Evolutionary conservation across 2,888 invertebrate species (phyloP).

Genomic region (Neoaliturus tenellus): DNA sequence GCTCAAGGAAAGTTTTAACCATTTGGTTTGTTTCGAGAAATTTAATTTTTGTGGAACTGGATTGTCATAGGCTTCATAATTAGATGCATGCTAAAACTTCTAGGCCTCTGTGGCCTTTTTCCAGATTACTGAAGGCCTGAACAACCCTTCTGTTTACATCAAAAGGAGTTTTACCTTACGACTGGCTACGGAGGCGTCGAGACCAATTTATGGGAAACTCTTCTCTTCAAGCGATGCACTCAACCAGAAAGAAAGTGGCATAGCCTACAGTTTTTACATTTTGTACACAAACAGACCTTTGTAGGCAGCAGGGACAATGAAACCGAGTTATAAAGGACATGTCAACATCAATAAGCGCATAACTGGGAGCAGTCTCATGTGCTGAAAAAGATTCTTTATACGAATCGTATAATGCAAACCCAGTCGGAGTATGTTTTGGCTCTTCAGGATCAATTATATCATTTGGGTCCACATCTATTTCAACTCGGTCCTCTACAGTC

Average conservation of each 20-base stretch:
- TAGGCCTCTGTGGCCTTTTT: conserved; percentile 36
- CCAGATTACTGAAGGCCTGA: conserved; percentile 28
- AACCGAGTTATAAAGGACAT: conserved; percentile 4
- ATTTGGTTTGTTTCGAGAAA: neutral
- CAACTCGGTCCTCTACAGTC: too few species aligned
- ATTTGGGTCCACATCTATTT: neutral
- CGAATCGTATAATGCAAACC: neutral
- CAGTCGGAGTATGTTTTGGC: neutral
- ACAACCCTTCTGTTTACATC: conserved; percentile 35
- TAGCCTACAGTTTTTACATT: neutral
- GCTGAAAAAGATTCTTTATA: neutral
- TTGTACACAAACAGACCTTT: neutral
- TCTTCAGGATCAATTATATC: neutral
- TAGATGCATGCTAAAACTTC: conserved; percentile 29
- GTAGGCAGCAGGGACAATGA: conserved; percentile 20
- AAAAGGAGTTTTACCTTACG: neutral
- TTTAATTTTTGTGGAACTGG: neutral
- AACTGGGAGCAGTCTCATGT: neutral
- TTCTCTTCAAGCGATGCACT: neutral
- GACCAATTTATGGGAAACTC: neutral
- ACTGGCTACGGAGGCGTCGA: neutral
- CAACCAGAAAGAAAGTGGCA: neutral
- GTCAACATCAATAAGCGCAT: neutral
- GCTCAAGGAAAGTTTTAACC: neutral
- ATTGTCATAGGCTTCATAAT: conserved; percentile 25